Evolutionary conservation across 2,797 vertebrate species (phyloP).

Genomic region (Basileuterus tristriatus): DNA sequence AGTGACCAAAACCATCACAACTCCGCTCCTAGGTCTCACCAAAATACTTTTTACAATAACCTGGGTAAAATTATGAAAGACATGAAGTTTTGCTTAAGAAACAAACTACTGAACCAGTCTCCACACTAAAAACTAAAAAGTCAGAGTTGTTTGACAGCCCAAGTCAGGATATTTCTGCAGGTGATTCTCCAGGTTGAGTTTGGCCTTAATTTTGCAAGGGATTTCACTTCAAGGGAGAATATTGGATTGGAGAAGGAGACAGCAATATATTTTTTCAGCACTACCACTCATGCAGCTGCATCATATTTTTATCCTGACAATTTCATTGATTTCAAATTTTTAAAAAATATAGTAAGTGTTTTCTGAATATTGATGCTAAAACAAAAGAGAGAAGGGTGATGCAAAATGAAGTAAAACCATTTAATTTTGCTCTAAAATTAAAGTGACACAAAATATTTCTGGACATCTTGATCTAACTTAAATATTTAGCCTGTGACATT

Average conservation of each 20-base stretch:
- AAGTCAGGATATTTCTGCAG: neutral
- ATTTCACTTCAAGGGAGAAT: neutral
- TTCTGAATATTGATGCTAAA: neutral
- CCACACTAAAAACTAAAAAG: neutral
- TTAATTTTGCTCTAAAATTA: neutral
- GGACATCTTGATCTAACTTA: neutral
- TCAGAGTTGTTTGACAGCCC: neutral
- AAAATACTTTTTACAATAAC: neutral
- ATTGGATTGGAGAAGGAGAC: neutral
- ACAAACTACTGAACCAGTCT: neutral
- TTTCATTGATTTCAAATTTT: neutral
- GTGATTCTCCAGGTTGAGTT: neutral
- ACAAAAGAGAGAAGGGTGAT: neutral
- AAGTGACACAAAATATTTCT: neutral
- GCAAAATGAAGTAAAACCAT: neutral
- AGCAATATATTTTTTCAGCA: neutral
- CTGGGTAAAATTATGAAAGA: neutral
- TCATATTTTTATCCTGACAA: neutral
- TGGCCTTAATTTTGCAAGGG: neutral
- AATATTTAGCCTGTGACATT: neutral
- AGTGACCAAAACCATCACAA: conserved; percentile 28
- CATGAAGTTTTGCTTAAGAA: neutral
- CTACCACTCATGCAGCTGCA: neutral
- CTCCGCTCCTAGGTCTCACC: conserved; percentile 16
- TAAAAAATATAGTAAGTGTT: neutral